These are phyloP conservation scores for Caenorhabditis drosophilae DNA, from an alignment of 2,888 invertebrate species.

Conservation along the genomic window DNA sequence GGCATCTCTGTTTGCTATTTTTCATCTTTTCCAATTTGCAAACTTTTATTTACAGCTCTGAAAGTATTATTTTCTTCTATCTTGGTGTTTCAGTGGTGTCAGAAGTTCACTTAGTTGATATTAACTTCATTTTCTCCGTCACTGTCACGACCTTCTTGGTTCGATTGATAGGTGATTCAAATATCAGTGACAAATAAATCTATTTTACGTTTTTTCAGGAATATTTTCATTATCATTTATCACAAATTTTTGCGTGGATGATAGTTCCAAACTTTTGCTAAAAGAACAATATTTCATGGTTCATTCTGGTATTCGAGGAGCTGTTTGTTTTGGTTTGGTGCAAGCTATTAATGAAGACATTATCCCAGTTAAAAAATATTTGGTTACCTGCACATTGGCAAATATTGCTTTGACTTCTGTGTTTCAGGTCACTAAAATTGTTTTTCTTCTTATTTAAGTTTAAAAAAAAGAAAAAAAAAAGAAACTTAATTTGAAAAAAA, in stretches of 20 bases:
- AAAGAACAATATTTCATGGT: constrained; percentile 82
- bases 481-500: no score
- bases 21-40: background rate
- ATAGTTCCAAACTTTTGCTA: constrained; percentile 78
- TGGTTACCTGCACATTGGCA: constrained; percentile 93
- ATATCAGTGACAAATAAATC: no score
- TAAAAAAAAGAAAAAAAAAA: no score
- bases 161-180: constrained; percentile 83
- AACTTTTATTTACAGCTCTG: constrained; percentile 78
- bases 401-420: constrained; percentile 98
- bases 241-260: constrained; percentile 87
- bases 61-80: constrained; percentile 98
- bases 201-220: constrained; percentile 25
- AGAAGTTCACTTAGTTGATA: constrained; percentile 75
- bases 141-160: constrained; percentile 86
- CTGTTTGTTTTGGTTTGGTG: constrained; percentile 83
- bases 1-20: constrained; percentile 20
- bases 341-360: constrained; percentile 76
- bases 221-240: constrained; percentile 76
- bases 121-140: constrained; percentile 79
- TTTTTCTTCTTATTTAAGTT: no score
- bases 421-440: no score
- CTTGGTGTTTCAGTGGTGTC: constrained; percentile 89
- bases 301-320: constrained; percentile 85
- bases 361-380: constrained; percentile 88